Evolutionary conservation across 2,888 invertebrate species (phyloP), one percentile per base, ranked within the genome.

Genomic region (Leptogaster cylindrica): DNA sequence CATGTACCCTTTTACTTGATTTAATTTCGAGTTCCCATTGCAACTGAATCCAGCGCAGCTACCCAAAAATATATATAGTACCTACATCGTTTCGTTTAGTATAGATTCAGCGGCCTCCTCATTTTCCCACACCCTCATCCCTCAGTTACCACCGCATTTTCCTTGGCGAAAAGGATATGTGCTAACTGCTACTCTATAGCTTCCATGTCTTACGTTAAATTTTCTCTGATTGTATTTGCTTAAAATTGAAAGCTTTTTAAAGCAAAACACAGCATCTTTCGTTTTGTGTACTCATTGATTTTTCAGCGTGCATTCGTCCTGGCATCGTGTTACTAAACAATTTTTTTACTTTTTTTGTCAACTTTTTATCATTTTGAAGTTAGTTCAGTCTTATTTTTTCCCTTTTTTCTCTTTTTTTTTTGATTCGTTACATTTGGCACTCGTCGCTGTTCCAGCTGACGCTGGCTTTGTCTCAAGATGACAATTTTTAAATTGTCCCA

Each of bases 201-300:
- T n/a, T 5, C n/a, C n/a, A 18, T 20, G 3, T 46, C 46, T 46
- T 46, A 46, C 46, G 20, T 46, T 46, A 46, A 20, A 20, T 46
- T 36, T 46, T 18, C 46, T 20, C 46, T 46, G 46, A 46, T 46
- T 46, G 46, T 46, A 46, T 46, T 46, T 46, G 46, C 46, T 46
- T 46, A 46, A 46, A 46, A 46, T 46, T 46, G 46, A 18, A 46
- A 46, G 20, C 46, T 46, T 41, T 41, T 41, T 7, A 41, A 41
- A 41, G 46, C 46, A 14, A 46, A 46, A 20, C 16, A 46, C 14
- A 36, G 10, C 14, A 12, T 36, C n/a, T 36, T 36, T 36, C 14
- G 36, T 36, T 36, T n/a, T 7, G 7, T 3, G 36, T 12, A 20
- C 46, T 46, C 16, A 46, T 46, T 20, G 46, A 46, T 46, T 46